Evolutionary conservation across 2,888 invertebrate species (phyloP), one percentile per base, ranked within the genome.

Genomic region (Candidula unifasciata): DNA sequence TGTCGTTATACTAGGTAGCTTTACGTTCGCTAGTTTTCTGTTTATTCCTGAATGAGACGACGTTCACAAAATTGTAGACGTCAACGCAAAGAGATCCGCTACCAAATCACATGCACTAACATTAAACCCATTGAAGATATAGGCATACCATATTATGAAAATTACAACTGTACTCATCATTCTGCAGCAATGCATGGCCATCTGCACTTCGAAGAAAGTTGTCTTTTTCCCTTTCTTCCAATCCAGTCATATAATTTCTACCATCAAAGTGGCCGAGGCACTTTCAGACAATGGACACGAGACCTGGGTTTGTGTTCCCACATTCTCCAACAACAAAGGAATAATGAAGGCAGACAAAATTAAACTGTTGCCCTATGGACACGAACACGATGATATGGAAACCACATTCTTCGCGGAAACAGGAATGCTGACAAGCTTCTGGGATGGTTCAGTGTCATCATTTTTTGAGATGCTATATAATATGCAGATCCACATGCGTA

Each of bases 241-340:
- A 76, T 60, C 81, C 64, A 54, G 83, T 71, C 27, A 86, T 73
- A 81, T 83, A 44, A 18, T 66, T 52, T 27, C 66, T 8, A 79
- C 71, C 73, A 37, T 76, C 54, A 83, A 85, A 54, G 78, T 83
- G 13, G 85, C 54, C 3, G 33, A 77, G 13, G 80, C 83, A 3
- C 80, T 86, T 3, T 54, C 74, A 16, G 79, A 71, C 1, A 64
- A 82, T n/a, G 80, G 80, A 0, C 86, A 86, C 73, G 52, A 83
- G 74, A 33, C 68, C 21, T 82, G 30, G 21, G 82, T 82, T 16
- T 82, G 82, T 52, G 27, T 82, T 1, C 82, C 82, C 13, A 37
- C 44, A 33, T 82, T 44, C n/a, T 30, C 60, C 18, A n/a, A 30
- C 18, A 52, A 82, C 44, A 64, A 64, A 24, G 37, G 27, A 10